Evolutionary conservation across 2,888 invertebrate species (phyloP).

Genomic region (Coelopa pilipes): DNA sequence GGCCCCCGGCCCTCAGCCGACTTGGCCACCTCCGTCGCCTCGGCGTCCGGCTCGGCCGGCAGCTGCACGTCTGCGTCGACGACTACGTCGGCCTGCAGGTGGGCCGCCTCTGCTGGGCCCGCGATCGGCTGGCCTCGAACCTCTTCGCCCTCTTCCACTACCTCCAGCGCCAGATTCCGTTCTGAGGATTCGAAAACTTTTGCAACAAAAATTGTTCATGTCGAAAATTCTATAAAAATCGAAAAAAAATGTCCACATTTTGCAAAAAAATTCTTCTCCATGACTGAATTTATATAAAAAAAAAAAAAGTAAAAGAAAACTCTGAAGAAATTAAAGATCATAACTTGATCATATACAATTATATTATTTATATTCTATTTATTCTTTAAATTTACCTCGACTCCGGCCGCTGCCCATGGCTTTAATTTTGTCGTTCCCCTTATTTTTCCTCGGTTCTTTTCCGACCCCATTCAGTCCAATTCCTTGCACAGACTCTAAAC

Average conservation of each 20-base stretch:
- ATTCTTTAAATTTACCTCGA: too few species aligned
- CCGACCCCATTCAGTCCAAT: too few species aligned
- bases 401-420: too few species aligned
- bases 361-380: too few species aligned
- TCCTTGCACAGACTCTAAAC: too few species aligned
- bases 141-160: constrained; percentile 43
- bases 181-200: constrained; percentile 1
- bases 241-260: constrained; percentile 22
- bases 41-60: background rate
- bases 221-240: background rate
- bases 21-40: background rate
- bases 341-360: too few species aligned
- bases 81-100: constrained; percentile 26
- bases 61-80: background rate
- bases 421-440: too few species aligned
- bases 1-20: constrained; percentile 17
- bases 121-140: constrained; percentile 36
- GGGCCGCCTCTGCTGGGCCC: constrained; percentile 23
- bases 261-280: constrained; percentile 22
- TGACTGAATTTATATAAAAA: constrained; percentile 17
- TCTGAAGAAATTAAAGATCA: too few species aligned
- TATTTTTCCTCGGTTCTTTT: too few species aligned
- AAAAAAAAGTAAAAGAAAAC: too few species aligned
- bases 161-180: constrained; percentile 41
- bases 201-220: background rate